These are phyloP conservation scores for Condylura cristata DNA, from an alignment of 2,113 vertebrate genomes.

Conservation along the genomic window DNA sequence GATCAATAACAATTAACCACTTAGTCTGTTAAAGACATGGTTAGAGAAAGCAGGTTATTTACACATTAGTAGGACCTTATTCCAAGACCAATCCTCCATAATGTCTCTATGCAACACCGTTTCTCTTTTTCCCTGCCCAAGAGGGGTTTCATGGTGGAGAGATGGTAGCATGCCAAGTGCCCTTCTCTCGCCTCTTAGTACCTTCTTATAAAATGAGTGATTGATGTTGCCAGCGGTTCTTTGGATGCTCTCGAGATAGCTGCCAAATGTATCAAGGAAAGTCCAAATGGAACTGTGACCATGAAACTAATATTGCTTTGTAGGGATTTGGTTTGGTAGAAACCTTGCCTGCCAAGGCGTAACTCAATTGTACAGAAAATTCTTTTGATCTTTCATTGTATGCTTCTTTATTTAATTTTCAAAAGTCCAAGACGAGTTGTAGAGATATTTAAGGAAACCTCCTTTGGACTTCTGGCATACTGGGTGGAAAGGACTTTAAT, in stretches of 20 bases:
- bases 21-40: slow-evolving; percentile 85
- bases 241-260: slow-evolving; percentile 78
- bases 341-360: slow-evolving; percentile 73
- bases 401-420: slow-evolving; percentile 71
- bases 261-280: slow-evolving; percentile 78
- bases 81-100: slow-evolving; percentile 66
- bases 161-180: slow-evolving; percentile 54
- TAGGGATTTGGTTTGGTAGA: slow-evolving; percentile 77
- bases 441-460: slow-evolving; percentile 68
- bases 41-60: slow-evolving; percentile 86
- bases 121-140: slow-evolving; percentile 66
- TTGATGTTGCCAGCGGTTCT: slow-evolving; percentile 67
- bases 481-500: slow-evolving; percentile 70
- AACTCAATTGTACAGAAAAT: slow-evolving; percentile 72
- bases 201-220: slow-evolving; percentile 73
- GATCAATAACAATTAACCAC: slow-evolving; percentile 90
- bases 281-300: slow-evolving; percentile 72
- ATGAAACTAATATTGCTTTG: slow-evolving; percentile 77
- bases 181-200: slow-evolving; percentile 59
- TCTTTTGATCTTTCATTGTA: slow-evolving; percentile 68
- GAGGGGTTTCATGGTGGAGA: slow-evolving; percentile 53
- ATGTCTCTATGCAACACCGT: slow-evolving; percentile 81
- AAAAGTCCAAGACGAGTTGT: slow-evolving; percentile 71
- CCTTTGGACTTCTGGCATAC: slow-evolving; percentile 40
- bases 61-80: slow-evolving; percentile 82